phyloP scores from a whole-genome alignment of 2,113 vertebrate species.

The Myiopsitta monachus region DNA sequence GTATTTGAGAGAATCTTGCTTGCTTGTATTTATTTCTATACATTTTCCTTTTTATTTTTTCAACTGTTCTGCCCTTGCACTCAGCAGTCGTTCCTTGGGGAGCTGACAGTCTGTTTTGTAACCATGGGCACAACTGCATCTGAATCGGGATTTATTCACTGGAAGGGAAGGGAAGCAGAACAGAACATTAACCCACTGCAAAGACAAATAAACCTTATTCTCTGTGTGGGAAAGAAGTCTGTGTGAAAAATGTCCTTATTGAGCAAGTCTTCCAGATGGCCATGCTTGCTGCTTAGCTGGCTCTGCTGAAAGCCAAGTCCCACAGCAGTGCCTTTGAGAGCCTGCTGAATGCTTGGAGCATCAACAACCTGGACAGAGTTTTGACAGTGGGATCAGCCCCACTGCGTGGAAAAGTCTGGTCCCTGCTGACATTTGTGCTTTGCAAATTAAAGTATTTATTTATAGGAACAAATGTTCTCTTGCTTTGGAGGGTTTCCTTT shows the following conservation, averaged over 20 bases:
- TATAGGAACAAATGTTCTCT: not conserved
- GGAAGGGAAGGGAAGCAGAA: not conserved
- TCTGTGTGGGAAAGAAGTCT: not conserved
- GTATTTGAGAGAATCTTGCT: not conserved
- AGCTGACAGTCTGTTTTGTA: not conserved
- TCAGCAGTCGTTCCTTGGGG: not conserved
- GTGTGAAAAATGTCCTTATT: not conserved
- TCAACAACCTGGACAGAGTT: not conserved
- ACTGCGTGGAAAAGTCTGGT: not conserved
- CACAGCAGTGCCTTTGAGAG: not conserved
- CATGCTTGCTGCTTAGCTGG: not conserved
- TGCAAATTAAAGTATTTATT: not conserved
- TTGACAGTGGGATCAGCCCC: not conserved
- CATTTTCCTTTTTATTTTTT: not conserved
- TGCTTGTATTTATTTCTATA: not conserved
- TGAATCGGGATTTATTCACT: not conserved
- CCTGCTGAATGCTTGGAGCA: not conserved
- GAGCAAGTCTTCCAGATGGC: not conserved
- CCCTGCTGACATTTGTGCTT: not conserved
- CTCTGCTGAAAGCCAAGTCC: not conserved
- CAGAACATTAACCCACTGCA: not conserved
- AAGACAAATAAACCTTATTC: conserved; percentile 7
- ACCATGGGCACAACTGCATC: not conserved
- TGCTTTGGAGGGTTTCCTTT: conserved; percentile 38
- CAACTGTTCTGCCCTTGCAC: not conserved